Evolutionary conservation across 2,113 vertebrate species (phyloP).

Genomic region (Microcebus griseorufus): DNA sequence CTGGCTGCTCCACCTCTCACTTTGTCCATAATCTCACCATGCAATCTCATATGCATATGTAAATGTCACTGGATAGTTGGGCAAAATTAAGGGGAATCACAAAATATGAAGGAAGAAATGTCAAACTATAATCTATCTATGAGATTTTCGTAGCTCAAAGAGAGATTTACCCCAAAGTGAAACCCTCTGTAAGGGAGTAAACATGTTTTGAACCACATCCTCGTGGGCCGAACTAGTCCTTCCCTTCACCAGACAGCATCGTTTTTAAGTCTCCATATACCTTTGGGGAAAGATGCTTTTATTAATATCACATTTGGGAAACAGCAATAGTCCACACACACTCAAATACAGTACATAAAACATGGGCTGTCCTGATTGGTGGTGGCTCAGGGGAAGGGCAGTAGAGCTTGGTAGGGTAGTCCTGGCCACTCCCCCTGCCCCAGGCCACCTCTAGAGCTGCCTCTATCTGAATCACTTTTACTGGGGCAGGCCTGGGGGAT

Average conservation of each 20-base stretch:
- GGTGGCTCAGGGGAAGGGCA: not conserved
- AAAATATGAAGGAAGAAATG: not conserved
- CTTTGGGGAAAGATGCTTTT: not conserved
- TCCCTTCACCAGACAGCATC: not conserved
- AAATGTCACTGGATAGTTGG: not conserved
- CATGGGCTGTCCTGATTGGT: not conserved
- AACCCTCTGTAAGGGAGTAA: not conserved
- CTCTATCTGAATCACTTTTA: not conserved
- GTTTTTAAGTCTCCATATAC: not conserved
- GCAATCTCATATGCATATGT: not conserved
- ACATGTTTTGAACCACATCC: not conserved
- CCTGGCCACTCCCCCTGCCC: not conserved
- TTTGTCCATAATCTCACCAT: not conserved
- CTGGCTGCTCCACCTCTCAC: not conserved
- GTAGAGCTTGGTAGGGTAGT: too few species aligned
- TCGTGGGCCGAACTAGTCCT: not conserved
- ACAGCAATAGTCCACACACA: not conserved
- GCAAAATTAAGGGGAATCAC: not conserved
- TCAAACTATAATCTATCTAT: not conserved
- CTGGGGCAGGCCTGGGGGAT: accelerated
- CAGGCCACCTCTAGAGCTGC: not conserved
- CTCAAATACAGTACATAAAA: not conserved
- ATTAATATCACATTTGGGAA: not conserved
- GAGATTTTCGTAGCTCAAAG: not conserved
- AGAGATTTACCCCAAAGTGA: not conserved